A percentile compares a stretch with the other conserved stretches of the same genome.
phyloP scores from a whole-genome alignment of 2,888 invertebrate genomes.

The Nebria brevicollis region DNA sequence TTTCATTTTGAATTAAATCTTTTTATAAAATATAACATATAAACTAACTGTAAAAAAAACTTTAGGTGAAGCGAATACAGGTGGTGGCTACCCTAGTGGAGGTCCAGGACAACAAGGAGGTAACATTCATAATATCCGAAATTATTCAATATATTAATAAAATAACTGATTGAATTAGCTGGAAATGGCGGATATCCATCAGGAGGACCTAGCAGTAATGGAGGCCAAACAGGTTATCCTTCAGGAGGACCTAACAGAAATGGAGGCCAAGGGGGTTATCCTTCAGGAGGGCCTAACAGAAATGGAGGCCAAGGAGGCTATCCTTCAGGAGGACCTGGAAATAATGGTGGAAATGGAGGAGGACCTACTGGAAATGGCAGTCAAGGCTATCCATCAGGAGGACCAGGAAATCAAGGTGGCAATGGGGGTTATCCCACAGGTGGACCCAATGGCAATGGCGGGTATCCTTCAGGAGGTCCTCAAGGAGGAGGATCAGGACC shows the following conservation, averaged over 20 bases:
- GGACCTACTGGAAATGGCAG: conserved; percentile 49
- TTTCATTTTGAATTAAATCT: too few species aligned
- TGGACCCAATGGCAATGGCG: conserved; percentile 48
- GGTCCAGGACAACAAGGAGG: conserved; percentile 48
- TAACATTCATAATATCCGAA: neutral
- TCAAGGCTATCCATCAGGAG: conserved; percentile 50
- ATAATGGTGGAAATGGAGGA: conserved; percentile 47
- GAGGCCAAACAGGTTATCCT: conserved; percentile 49
- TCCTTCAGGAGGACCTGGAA: conserved; percentile 42
- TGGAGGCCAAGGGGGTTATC: conserved; percentile 45
- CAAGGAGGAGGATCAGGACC: conserved; percentile 50
- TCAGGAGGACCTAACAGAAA: conserved; percentile 48
- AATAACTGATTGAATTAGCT: conserved; percentile 48
- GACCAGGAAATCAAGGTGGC: conserved; percentile 47
- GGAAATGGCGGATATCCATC: conserved; percentile 36
- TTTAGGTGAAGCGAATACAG: conserved; percentile 52
- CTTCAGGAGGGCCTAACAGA: conserved; percentile 43
- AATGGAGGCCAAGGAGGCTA: conserved; percentile 47
- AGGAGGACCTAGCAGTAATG: conserved; percentile 49
- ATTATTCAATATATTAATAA: conserved; percentile 39
- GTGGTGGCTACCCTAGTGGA: conserved; percentile 50
- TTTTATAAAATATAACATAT: too few species aligned
- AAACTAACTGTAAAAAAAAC: neutral
- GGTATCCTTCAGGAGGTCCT: conserved; percentile 49
- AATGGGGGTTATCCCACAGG: conserved; percentile 49